Percentiles rank a stretch among this genome's conserved stretches.
Conservation (phyloP, 2,797 vertebrate species). For the Pygocentrus nattereri region DNA sequence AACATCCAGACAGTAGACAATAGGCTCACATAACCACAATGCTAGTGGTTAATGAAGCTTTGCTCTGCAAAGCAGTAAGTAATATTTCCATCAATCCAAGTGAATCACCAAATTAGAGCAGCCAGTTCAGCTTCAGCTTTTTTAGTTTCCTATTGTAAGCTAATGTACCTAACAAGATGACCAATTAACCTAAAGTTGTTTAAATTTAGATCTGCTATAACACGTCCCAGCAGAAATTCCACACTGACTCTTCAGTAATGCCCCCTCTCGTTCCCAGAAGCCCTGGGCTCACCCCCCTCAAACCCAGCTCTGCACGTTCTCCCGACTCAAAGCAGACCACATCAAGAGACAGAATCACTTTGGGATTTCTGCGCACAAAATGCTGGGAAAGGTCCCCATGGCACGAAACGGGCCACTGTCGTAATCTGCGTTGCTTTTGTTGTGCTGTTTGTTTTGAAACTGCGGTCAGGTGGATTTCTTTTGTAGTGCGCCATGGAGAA, state of each 20-base stretch:
- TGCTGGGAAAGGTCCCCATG: neutral
- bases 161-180: neutral
- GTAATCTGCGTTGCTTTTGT: constrained; percentile 8
- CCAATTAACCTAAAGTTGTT: neutral
- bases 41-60: no score
- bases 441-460: constrained; percentile 13
- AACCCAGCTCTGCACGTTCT: neutral
- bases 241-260: neutral
- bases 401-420: constrained; percentile 3
- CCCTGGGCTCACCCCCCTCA: neutral
- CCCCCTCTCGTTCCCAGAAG: constrained; percentile 10
- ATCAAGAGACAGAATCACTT: constrained; percentile 8
- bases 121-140: no score
- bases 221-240: neutral
- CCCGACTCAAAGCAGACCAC: constrained; percentile 17
- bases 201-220: neutral
- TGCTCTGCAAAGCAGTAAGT: neutral
- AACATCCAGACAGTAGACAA: neutral
- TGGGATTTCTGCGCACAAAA: neutral
- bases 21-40: no score
- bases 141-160: no score
- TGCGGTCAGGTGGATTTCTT: constrained; percentile 22
- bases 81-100: neutral
- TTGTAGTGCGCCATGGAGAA: neutral
- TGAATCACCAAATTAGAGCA: neutral